Base-by-base conservation (phyloP, 2,888 invertebrate genomes). In the Diadegma fenestrale region DNA sequence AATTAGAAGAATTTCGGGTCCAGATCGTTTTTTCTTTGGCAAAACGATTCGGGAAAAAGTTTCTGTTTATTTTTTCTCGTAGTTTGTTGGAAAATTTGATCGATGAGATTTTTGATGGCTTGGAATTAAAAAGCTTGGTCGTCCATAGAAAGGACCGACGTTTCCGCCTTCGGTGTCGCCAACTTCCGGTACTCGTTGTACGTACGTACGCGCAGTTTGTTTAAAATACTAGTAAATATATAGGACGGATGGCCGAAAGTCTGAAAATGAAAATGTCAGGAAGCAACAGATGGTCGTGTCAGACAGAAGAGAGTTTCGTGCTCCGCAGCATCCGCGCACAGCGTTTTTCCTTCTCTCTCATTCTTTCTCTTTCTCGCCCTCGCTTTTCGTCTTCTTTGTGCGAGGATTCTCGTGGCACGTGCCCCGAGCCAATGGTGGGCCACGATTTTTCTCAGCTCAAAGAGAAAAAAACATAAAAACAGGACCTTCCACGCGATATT, bases 201-300 rank as follows among this genome's bases (percentile, higher is more conserved):
- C 63, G 17, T 63, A 63, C 17, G 30, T 63, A 63, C 30, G n/a
- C 30, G 17, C 4, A 30, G 26, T 58, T 51, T 26, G 10, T 26
- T 58, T 58, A 26, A 58, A 58, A 58, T 58, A 26, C 26, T 58
- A 26, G 54, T 58, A 22, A 19, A n/a, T 51, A 58, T 26, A 26
- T 5, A 26, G 58, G 4, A 22, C 14, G 26, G 58, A 58, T 14
- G 58, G 26, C 22, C 12, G 79, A 81, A 86, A 77, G 84, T 84
- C 63, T 69, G 69, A 77, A 85, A 84, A 87, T 87, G 85, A 84
- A 88, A 87, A 88, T 87, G 86, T 81, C 87, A 84, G 86, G 86
- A 84, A 87, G 87, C 88, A 88, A 88, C 88, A 88, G 88, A 88
- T 88, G 88, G 88, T 84, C 82, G 86, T 54, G 80, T 37, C 43